phyloP scores from a whole-genome alignment of 2,113 vertebrate species.

The Oreochromis spilurus region DNA sequence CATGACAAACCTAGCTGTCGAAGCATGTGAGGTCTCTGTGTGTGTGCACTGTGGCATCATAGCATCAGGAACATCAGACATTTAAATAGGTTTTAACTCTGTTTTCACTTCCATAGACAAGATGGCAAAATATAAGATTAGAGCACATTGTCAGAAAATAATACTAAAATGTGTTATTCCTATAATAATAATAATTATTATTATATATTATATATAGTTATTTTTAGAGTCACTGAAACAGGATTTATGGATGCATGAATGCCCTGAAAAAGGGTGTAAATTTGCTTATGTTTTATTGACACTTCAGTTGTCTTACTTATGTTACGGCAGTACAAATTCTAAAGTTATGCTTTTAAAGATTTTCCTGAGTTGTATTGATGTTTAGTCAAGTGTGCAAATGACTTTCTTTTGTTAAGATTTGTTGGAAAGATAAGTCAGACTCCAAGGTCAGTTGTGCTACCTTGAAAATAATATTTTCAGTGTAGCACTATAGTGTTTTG shows the following conservation, averaged over 20 bases:
- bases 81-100: not conserved
- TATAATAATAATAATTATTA: rapidly evolving
- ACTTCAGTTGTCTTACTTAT: not conserved
- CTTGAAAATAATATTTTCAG: not conserved
- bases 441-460: not conserved
- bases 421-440: not conserved
- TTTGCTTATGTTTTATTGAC: not conserved
- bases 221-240: not conserved
- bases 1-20: not conserved
- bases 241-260: not conserved
- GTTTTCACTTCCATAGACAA: not conserved
- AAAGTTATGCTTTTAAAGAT: not conserved
- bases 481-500: not conserved
- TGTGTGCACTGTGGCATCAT: not conserved
- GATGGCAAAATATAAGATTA: not conserved
- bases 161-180: not conserved
- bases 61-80: not conserved
- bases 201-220: not conserved
- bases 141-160: not conserved
- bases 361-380: not conserved
- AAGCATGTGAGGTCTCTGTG: not conserved
- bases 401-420: not conserved
- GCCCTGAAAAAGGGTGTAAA: not conserved
- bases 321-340: not conserved
- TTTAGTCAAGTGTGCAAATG: not conserved